These are phyloP conservation scores for Serripes groenlandicus DNA, from an alignment of 2,888 invertebrate genomes.

Conservation along the genomic window DNA sequence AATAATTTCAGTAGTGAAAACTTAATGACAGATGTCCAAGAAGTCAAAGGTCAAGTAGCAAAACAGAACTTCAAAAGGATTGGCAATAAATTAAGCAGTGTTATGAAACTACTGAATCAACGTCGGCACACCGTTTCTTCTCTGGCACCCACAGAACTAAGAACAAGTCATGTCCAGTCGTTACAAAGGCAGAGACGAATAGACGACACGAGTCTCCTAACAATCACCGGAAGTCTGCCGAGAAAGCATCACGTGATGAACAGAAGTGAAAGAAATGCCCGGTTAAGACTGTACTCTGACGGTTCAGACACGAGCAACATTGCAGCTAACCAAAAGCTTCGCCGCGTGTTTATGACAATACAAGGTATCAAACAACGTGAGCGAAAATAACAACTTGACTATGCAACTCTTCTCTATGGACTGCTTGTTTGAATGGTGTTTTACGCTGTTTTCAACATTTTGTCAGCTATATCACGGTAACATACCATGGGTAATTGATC, in stretches of 20 bases:
- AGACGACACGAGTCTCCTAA: neutral
- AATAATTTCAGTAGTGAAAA: neutral
- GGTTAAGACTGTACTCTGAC: conserved; percentile 1
- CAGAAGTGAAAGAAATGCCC: neutral
- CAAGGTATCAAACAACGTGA: conserved; percentile 9
- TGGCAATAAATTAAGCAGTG: neutral
- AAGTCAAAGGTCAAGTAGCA: neutral
- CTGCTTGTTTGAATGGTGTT: too few relatives aligned
- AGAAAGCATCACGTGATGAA: neutral
- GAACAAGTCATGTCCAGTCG: neutral
- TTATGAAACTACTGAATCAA: conserved; percentile 1
- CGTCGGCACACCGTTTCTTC: conserved; percentile 8
- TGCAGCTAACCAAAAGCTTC: neutral
- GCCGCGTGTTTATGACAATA: conserved; percentile 14
- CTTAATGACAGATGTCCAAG: neutral
- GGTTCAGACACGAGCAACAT: neutral
- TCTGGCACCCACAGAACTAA: neutral
- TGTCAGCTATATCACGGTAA: too few relatives aligned
- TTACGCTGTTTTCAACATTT: too few relatives aligned
- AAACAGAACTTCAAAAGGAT: neutral
- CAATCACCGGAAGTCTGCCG: neutral
- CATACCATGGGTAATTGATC: too few relatives aligned
- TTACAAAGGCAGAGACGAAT: neutral
- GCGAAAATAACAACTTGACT: conserved; percentile 7
- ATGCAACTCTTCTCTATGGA: too few relatives aligned